phyloP scores from a whole-genome alignment of 2,797 vertebrate species.

The Meriones psammophilus region DNA sequence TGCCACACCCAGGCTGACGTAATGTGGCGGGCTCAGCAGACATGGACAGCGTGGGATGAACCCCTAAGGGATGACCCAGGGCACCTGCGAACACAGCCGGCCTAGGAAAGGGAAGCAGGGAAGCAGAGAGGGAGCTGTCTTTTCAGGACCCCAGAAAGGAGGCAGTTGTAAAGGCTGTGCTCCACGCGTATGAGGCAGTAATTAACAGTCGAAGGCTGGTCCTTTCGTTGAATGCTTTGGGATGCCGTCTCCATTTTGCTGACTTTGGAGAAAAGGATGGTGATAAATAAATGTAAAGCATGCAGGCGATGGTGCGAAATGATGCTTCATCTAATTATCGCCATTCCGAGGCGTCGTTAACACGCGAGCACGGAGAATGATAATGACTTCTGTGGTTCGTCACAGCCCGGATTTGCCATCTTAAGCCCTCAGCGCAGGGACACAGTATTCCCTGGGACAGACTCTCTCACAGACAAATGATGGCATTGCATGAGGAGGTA shows the following conservation, averaged over 20 bases:
- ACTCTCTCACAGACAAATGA: background rate
- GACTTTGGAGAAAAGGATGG: constrained; percentile 78
- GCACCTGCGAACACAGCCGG: rapidly evolving
- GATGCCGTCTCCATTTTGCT: constrained; percentile 81
- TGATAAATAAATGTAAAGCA: constrained; percentile 85
- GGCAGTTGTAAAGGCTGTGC: background rate
- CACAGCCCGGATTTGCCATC: constrained; percentile 70
- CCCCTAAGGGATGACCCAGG: background rate
- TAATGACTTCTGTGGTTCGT: constrained; percentile 77
- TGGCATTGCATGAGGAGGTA: background rate
- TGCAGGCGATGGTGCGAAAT: constrained; percentile 85
- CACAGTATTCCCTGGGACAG: constrained; percentile 59
- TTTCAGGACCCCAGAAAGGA: background rate
- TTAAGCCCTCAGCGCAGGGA: constrained; percentile 63
- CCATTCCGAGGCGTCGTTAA: constrained; percentile 84
- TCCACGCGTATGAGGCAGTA: background rate
- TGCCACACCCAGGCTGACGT: rapidly evolving
- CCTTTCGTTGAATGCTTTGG: constrained; percentile 19
- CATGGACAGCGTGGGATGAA: rapidly evolving
- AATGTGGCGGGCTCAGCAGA: background rate
- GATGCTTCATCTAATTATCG: constrained; percentile 86
- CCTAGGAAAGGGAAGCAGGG: background rate
- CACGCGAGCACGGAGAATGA: constrained; percentile 83
- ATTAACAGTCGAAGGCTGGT: rapidly evolving
- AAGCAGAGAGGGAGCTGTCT: background rate